Evolutionary conservation across 2,113 vertebrate genomes (phyloP), one percentile per base, ranked within the genome.

Genomic region (Daubentonia madagascariensis): DNA sequence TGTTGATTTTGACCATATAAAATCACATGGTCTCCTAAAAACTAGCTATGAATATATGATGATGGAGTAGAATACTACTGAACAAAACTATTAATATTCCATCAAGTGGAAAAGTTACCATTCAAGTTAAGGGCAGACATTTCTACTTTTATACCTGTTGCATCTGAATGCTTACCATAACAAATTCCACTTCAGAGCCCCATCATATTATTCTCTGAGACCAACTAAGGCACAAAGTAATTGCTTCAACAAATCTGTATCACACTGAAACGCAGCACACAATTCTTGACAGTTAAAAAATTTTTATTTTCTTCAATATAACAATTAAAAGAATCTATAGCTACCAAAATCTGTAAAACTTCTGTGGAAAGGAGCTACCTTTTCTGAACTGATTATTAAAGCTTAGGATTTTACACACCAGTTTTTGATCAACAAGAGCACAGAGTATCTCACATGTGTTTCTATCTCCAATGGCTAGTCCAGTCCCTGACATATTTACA

Each of bases 11-110:
- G 59, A 78, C 63, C n/a, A 30, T 48, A 72, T 92, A 72, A 91
- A 89, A 85, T 43, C 25, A 94, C 35, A 83, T 3, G 11, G 22
- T 84, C 25, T 92, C 89, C 50, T 97, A 93, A 92, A 89, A 96
- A 61, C 16, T 8, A 85, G 16, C 54, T 91, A 25, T 79, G 73
- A 80, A 95, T 79, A 87, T 87, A 73, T 40, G 16, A 35, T 80
- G 20, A 35, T 32, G 37, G 18, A 61, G 23, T 83, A 45, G 70
- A 50, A 52, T 35, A 91, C 57, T 76, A 96, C 59, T 35, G 25
- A 28, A 28, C 59, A 89, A 76, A 97, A 89, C 72, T 59, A 61
- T 59, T 72, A 57, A 57, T 72, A 45, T 48, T 79, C 63, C 57
- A 88, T 45, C 20, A 87, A 79, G 32, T 32, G 37, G 32, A 93